Evolutionary conservation across 2,113 vertebrate genomes (phyloP).

Genomic region (Ancistrus triradiatus): DNA sequence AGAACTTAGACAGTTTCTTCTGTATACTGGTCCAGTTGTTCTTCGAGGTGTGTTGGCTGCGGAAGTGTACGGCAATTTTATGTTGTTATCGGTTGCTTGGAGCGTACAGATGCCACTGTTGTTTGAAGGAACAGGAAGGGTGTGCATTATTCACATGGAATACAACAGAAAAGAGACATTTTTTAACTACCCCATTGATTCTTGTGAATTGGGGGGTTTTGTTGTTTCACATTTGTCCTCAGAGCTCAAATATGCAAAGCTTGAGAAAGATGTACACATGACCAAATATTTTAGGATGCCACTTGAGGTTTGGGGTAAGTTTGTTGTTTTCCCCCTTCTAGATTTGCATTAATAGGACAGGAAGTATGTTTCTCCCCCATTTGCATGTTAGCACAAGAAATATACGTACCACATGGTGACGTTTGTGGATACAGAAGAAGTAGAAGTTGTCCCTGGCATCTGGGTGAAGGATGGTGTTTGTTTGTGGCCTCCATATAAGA

Average conservation of each 20-base stretch:
- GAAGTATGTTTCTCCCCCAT: not conserved
- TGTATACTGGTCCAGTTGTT: no score
- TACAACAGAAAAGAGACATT: constrained; percentile 7
- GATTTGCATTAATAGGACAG: no score
- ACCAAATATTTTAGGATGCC: no score
- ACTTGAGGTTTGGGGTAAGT: constrained; percentile 13
- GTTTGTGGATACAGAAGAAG: no score
- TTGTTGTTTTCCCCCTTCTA: constrained; percentile 24
- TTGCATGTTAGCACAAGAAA: constrained; percentile 14
- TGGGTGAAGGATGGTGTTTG: constrained; percentile 27
- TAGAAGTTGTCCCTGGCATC: constrained; percentile 21
- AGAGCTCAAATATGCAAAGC: constrained; percentile 2
- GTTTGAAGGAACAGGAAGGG: not conserved
- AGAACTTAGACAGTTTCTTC: constrained; percentile 27
- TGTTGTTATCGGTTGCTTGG: constrained; percentile 30
- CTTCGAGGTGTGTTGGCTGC: constrained; percentile 22
- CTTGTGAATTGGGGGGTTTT: constrained; percentile 9
- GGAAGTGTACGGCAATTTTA: constrained; percentile 27
- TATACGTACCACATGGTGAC: no score
- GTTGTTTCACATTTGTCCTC: constrained; percentile 17
- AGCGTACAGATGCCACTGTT: constrained; percentile 9
- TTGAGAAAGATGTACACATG: not conserved
- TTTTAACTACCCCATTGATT: constrained; percentile 22
- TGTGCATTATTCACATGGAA: no score
- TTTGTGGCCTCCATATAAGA: constrained; percentile 27